These are phyloP conservation scores for Tortrix viridana DNA, from an alignment of 2,888 invertebrate genomes.

Conservation along the genomic window DNA sequence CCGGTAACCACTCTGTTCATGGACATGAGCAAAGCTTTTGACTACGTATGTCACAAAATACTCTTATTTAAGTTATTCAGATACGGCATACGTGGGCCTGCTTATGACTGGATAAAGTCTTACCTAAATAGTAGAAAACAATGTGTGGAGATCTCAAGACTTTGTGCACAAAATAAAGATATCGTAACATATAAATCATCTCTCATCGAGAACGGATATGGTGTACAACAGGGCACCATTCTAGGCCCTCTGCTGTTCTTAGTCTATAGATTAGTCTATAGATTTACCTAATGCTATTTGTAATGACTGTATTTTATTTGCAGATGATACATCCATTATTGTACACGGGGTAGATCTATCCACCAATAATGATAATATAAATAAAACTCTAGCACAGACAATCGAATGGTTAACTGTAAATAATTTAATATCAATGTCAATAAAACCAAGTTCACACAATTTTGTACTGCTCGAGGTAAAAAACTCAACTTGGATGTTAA, in stretches of 20 bases:
- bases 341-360: not conserved
- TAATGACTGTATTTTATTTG: not conserved
- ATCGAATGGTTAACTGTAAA: too few relatives aligned
- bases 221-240: not conserved
- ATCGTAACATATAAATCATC: not conserved
- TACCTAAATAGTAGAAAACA: not conserved
- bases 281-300: not conserved
- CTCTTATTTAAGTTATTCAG: not conserved
- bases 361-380: slow-evolving; percentile 4
- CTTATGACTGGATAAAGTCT: not conserved
- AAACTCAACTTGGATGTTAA: not conserved
- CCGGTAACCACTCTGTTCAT: not conserved
- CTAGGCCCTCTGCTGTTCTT: not conserved
- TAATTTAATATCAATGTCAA: not conserved
- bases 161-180: not conserved
- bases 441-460: not conserved
- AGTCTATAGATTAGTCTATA: not conserved
- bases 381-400: not conserved
- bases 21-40: not conserved
- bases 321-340: not conserved
- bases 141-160: not conserved
- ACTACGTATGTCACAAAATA: not conserved
- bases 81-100: not conserved
- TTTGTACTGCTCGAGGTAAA: not conserved
- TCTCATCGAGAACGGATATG: not conserved